These are phyloP conservation scores for Clangula hyemalis DNA, from an alignment of 2,797 vertebrate species.

Conservation along the genomic window DNA sequence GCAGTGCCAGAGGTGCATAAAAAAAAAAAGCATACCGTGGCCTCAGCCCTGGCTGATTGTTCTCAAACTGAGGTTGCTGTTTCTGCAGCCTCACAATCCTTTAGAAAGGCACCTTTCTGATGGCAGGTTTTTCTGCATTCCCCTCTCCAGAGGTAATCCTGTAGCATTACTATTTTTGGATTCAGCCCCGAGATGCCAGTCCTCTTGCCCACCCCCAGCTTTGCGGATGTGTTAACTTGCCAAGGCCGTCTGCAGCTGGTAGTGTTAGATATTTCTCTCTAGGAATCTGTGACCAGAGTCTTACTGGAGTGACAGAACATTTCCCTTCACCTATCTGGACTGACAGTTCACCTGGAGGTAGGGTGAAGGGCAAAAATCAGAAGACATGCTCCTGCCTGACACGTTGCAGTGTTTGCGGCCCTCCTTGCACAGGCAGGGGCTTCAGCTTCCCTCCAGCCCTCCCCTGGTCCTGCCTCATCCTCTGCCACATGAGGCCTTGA, in stretches of 20 bases:
- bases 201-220: neutral
- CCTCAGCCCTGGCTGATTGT: neutral
- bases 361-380: neutral
- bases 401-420: neutral
- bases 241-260: neutral
- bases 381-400: neutral
- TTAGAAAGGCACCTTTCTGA: neutral
- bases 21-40: neutral
- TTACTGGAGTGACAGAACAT: neutral
- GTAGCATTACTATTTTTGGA: neutral
- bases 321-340: rapidly evolving
- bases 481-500: neutral
- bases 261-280: neutral
- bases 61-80: neutral
- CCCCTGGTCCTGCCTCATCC: neutral
- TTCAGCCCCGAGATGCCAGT: neutral
- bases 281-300: neutral
- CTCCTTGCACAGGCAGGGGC: neutral
- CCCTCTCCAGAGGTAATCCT: neutral
- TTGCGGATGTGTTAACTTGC: neutral
- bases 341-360: neutral
- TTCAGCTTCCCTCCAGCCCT: neutral
- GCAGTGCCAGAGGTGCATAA: neutral
- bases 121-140: neutral
- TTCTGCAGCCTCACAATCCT: neutral